Evolutionary conservation across 2,888 invertebrate species (phyloP).

Genomic region (Anaspis maculata): DNA sequence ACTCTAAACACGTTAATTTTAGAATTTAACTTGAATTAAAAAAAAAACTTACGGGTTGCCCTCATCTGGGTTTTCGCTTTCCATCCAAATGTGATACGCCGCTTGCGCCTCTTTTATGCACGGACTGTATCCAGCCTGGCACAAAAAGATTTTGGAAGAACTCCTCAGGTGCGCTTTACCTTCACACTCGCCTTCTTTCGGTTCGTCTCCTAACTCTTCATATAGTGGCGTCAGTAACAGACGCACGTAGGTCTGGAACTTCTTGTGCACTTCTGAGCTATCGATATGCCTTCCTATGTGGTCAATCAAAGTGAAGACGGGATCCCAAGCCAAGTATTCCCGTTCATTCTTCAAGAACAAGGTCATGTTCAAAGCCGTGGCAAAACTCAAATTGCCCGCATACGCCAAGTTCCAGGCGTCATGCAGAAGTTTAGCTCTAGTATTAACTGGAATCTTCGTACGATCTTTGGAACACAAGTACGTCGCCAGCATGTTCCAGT

Average conservation of each 20-base stretch:
- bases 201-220: slow-evolving; percentile 53
- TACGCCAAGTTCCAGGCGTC: slow-evolving; percentile 74
- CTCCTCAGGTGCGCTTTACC: slow-evolving; percentile 61
- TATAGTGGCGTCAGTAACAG: slow-evolving; percentile 63
- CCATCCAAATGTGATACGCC: slow-evolving; percentile 69
- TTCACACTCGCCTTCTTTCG: slow-evolving; percentile 51
- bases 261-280: slow-evolving; percentile 54
- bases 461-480: slow-evolving; percentile 53
- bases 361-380: slow-evolving; percentile 71
- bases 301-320: slow-evolving; percentile 75
- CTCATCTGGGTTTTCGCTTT: slow-evolving; percentile 62
- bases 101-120: slow-evolving; percentile 69
- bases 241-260: slow-evolving; percentile 69
- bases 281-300: slow-evolving; percentile 69
- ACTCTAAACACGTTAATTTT: slow-evolving; percentile 47
- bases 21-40: neutral
- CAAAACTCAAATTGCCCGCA: slow-evolving; percentile 67
- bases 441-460: slow-evolving; percentile 57
- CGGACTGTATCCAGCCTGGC: slow-evolving; percentile 66
- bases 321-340: slow-evolving; percentile 72
- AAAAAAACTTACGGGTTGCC: slow-evolving; percentile 64
- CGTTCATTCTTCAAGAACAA: slow-evolving; percentile 64
- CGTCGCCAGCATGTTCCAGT: slow-evolving; percentile 66
- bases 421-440: slow-evolving; percentile 66
- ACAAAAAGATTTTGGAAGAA: slow-evolving; percentile 63